Evolutionary conservation across 2,113 vertebrate species (phyloP).

Genomic region (Catharus minimus): DNA sequence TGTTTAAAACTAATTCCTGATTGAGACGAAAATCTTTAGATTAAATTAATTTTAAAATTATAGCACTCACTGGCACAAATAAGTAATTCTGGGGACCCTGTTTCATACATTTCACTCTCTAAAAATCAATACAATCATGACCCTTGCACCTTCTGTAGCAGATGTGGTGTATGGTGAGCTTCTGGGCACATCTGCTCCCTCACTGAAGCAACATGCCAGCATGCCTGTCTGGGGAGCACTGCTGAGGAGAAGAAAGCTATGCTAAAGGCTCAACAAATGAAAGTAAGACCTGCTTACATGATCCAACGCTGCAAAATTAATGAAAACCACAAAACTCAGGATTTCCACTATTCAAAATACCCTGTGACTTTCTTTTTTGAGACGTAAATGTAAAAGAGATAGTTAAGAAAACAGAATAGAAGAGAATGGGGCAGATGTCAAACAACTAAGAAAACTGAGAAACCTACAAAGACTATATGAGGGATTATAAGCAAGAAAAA

Average conservation of each 20-base stretch:
- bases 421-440: not conserved
- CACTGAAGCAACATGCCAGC: not conserved
- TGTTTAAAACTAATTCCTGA: not conserved
- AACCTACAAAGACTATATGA: not conserved
- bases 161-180: not conserved
- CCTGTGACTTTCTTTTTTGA: not conserved
- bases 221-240: not conserved
- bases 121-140: not conserved
- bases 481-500: not conserved
- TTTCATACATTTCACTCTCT: not conserved
- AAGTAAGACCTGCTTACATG: not conserved
- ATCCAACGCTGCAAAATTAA: not conserved
- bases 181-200: not conserved
- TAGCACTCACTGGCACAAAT: not conserved
- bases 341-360: not conserved
- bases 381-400: not conserved
- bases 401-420: not conserved
- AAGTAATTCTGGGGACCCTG: not conserved
- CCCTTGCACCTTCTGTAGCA: not conserved
- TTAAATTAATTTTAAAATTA: not conserved
- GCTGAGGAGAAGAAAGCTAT: not conserved
- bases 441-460: not conserved
- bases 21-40: not conserved
- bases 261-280: not conserved
- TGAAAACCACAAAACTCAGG: not conserved